These are phyloP conservation scores for Drosophila leonis DNA, from an alignment of 2,888 invertebrate genomes.

Conservation along the genomic window DNA sequence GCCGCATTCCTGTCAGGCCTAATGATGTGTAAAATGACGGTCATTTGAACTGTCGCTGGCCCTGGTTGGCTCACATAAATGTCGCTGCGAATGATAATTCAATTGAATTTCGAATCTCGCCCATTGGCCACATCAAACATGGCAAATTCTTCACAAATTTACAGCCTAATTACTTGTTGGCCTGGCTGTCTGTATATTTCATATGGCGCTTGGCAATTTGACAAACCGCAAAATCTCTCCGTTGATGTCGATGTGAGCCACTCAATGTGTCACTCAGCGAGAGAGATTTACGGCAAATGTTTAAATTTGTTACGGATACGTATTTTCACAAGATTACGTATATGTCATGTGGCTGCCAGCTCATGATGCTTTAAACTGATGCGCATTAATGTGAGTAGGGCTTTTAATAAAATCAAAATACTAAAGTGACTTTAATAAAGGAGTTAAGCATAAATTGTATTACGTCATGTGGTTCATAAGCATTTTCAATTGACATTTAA, in stretches of 20 bases:
- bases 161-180: constrained; percentile 31
- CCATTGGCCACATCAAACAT: constrained; percentile 18
- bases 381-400: not conserved
- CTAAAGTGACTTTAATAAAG: no score
- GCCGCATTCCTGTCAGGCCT: constrained; percentile 44
- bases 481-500: constrained; percentile 8
- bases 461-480: not conserved
- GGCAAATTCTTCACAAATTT: constrained; percentile 7
- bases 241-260: constrained; percentile 43
- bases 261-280: constrained; percentile 46
- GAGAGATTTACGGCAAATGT: constrained; percentile 18
- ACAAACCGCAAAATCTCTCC: constrained; percentile 27
- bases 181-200: constrained; percentile 3
- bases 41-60: constrained; percentile 39
- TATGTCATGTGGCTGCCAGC: not conserved
- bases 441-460: not conserved
- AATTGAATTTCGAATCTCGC: constrained; percentile 42
- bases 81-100: constrained; percentile 46
- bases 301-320: not conserved
- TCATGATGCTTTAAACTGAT: not conserved
- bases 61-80: constrained; percentile 21
- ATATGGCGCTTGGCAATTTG: constrained; percentile 26
- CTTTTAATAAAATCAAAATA: not conserved
- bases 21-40: constrained; percentile 77
- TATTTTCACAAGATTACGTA: constrained; percentile 11